Conservation (phyloP, 2,797 vertebrate genomes). For the Synanceia verrucosa region DNA sequence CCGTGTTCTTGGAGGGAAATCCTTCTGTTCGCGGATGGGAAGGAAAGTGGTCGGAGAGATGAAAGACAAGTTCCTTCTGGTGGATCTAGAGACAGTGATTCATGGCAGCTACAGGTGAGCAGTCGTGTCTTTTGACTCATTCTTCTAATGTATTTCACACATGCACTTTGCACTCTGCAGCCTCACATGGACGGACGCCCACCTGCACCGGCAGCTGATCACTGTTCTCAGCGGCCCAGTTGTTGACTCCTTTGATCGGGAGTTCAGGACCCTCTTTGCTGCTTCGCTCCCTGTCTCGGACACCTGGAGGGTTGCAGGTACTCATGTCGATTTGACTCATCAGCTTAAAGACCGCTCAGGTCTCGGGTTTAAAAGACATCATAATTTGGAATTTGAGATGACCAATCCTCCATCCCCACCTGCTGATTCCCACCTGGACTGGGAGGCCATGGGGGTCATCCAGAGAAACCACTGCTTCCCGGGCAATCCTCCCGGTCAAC, state of each 20-base stretch:
- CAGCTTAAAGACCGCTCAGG: constrained; percentile 27
- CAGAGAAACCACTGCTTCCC: constrained; percentile 6
- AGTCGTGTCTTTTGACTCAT: not conserved
- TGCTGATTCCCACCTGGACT: constrained; percentile 69
- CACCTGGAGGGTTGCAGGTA: constrained; percentile 5
- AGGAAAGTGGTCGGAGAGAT: constrained; percentile 84
- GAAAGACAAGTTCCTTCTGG: constrained; percentile 88
- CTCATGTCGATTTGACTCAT: not conserved
- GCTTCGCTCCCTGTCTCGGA: constrained; percentile 79
- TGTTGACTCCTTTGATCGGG: constrained; percentile 82
- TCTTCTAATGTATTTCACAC: not conserved
- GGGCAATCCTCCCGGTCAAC: constrained; percentile 18
- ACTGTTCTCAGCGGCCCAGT: constrained; percentile 84
- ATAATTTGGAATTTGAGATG: constrained; percentile 34
- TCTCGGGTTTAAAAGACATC: constrained; percentile 13
- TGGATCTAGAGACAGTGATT: constrained; percentile 87
- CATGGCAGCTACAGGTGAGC: constrained; percentile 90
- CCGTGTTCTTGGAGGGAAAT: constrained; percentile 83
- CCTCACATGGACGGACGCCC: constrained; percentile 89
- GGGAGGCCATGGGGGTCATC: constrained; percentile 80
- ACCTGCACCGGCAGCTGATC: constrained; percentile 89
- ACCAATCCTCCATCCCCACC: constrained; percentile 65
- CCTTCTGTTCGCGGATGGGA: constrained; percentile 82
- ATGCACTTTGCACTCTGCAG: constrained; percentile 63
- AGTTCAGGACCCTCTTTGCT: constrained; percentile 89